A percentile compares a stretch with the other conserved stretches of the same genome.
Evolutionary conservation across 2,113 vertebrate species (phyloP).

Genomic region (Dasyurus viverrinus): DNA sequence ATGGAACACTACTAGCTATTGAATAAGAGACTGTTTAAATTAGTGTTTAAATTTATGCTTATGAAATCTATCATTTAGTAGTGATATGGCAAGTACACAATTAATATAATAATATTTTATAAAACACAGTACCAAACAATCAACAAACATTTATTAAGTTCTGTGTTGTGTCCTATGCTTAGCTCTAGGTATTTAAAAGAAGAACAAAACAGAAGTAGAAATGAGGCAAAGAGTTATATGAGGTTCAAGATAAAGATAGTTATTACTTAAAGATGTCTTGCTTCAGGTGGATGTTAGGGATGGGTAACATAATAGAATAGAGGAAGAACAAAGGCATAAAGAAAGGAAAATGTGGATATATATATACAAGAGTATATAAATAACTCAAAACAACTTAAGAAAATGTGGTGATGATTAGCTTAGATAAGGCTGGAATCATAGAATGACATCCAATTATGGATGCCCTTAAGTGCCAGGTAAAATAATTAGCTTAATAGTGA

Average conservation of each 20-base stretch:
- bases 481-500: neutral
- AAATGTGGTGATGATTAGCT: neutral
- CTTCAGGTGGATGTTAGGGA: neutral
- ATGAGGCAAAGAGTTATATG: neutral
- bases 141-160: neutral
- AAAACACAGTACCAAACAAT: neutral
- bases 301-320: neutral
- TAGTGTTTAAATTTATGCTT: neutral
- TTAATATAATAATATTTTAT: neutral
- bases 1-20: neutral
- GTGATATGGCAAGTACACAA: neutral
- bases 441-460: neutral
- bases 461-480: neutral
- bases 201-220: neutral
- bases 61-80: neutral
- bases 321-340: neutral
- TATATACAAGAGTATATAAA: neutral
- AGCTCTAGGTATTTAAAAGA: neutral
- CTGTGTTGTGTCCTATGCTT: neutral
- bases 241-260: neutral
- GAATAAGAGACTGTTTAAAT: neutral
- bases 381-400: neutral
- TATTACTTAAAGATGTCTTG: neutral
- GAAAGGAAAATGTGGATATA: neutral
- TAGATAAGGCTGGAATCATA: neutral